Base-by-base conservation (phyloP, 2,888 invertebrate genomes). In the Muschampia plurimacula region DNA sequence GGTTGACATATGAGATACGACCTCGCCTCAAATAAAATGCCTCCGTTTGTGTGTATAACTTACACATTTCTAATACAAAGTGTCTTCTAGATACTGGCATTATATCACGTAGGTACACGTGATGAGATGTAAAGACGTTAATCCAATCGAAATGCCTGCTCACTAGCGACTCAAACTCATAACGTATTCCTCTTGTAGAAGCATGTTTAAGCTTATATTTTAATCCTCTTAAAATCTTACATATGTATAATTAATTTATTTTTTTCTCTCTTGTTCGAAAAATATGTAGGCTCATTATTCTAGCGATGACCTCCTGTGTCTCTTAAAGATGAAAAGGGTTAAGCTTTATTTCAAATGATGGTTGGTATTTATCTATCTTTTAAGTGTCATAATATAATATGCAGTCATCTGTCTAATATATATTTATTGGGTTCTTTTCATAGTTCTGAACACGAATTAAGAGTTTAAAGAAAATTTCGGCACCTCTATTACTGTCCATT, bases 71-170 rank as follows among this genome's bases (percentile, higher is more conserved):
- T 44, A 44, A 44, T n/a, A 49, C 7, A 6, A 6, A 52, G 15
- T n/a, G 22, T 4, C 28, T 55, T 28, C 4, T 12, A 22, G 10
- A 55, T 9, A 36, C 13, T 60, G n/a, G 36, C 60, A 60, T 60
- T 36, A 36, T 4, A 36, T 36, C 60, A 22, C 60, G 36, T 36
- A 60, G 36, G 2, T 7, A 32, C 12, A 10, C 28, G 28, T 32
- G 59, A 60, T 36, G n/a, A 36, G 60, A 60, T 57, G 36, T 36
- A 60, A 60, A 41, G 36, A 62, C 41, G 41, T 39, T 63, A 41
- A 63, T 63, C 62, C 62, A 39, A 63, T 41, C 15, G 62, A 41
- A 46, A 64, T 66, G 82, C 81, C 77, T 79, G 80, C 67, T 36
- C 65, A 55, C 12, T 57, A 57, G 22, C 57, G 55, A 55, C 55